phyloP scores from a whole-genome alignment of 2,113 vertebrate genomes.

The Propithecus coquereli region DNA sequence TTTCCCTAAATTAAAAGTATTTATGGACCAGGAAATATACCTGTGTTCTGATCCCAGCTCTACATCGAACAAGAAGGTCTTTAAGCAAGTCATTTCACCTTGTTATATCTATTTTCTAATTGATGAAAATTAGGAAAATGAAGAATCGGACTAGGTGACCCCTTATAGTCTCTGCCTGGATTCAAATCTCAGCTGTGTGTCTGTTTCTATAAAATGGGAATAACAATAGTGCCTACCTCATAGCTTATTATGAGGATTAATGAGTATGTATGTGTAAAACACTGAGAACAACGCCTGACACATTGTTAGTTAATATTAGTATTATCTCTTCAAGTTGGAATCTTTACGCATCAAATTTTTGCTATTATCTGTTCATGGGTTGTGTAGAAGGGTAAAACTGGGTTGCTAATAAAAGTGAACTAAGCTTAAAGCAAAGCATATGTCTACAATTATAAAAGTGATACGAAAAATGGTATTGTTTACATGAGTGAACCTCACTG shows the following conservation, averaged over 20 bases:
- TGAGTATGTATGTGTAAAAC: not conserved
- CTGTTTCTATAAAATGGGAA: not conserved
- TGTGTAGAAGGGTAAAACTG: not conserved
- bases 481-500: not conserved
- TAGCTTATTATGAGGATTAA: not conserved
- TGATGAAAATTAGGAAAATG: not conserved
- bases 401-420: not conserved
- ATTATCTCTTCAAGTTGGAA: not conserved
- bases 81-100: not conserved
- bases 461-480: not conserved
- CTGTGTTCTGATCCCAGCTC: not conserved
- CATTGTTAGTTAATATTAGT: not conserved
- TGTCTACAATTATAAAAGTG: not conserved
- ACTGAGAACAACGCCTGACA: not conserved
- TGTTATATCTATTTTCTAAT: not conserved
- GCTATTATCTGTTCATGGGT: not conserved
- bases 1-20: not conserved
- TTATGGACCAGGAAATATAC: not conserved
- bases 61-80: not conserved
- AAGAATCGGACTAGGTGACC: not conserved
- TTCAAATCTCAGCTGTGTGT: not conserved
- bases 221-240: not conserved
- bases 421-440: not conserved
- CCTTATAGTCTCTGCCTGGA: not conserved
- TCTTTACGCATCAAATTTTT: not conserved